phyloP scores from a whole-genome alignment of 1,140 invertebrate species.

The Pseudobourletiella spinata region DNA sequence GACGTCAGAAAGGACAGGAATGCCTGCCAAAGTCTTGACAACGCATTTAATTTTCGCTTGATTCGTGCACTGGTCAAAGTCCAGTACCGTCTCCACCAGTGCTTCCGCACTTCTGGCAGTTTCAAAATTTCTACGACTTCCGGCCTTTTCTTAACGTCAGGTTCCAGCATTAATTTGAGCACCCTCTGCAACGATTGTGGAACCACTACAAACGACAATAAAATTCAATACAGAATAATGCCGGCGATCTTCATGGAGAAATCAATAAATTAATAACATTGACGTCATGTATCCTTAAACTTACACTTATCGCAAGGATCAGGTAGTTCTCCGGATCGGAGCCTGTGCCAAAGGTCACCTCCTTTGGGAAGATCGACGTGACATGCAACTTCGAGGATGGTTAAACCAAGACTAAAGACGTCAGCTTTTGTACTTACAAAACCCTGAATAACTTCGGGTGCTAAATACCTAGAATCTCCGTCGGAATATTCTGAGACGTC shows the following conservation, averaged over 20 bases:
- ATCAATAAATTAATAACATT: not conserved
- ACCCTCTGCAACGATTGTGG: constrained; percentile 22
- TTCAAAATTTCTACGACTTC: constrained; percentile 24
- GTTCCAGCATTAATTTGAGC: constrained; percentile 25
- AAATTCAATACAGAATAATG: not conserved
- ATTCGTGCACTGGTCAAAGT: constrained; percentile 8
- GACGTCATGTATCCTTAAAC: not conserved
- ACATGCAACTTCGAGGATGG: constrained; percentile 59
- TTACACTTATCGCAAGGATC: constrained; percentile 27
- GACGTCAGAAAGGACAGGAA: constrained; percentile 17
- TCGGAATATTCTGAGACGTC: constrained; percentile 51
- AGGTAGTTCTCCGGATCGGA: constrained; percentile 43
- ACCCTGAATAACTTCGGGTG: constrained; percentile 55
- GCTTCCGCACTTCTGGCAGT: constrained; percentile 10
- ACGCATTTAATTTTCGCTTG: constrained; percentile 2
- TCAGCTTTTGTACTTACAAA: constrained; percentile 52
- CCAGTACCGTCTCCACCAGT: constrained; percentile 16
- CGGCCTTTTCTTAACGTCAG: constrained; percentile 24
- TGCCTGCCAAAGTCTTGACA: constrained; percentile 17
- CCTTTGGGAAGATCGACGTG: constrained; percentile 59
- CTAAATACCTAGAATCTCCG: constrained; percentile 67
- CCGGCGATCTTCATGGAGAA: too few relatives aligned
- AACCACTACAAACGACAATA: constrained; percentile 17
- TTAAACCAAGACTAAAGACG: constrained; percentile 61
- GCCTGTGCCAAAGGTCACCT: constrained; percentile 58